These are phyloP conservation scores for Graptemys geographica DNA, from an alignment of 2,797 vertebrate genomes.

Conservation along the genomic window DNA sequence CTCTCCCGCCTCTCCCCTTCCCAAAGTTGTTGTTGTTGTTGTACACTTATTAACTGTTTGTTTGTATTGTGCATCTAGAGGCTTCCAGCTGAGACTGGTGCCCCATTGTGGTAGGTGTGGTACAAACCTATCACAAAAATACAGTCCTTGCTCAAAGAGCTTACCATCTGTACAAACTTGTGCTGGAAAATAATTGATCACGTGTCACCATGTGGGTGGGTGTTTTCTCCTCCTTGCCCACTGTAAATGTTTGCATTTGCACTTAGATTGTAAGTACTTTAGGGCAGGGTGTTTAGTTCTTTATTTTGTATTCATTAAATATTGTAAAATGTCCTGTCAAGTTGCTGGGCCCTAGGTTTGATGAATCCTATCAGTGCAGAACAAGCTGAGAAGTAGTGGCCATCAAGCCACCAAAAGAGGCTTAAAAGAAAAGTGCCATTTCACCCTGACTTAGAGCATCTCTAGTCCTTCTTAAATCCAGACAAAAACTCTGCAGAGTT, in stretches of 20 bases:
- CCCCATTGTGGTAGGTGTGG: fast-evolving
- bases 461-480: not conserved
- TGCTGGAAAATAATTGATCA: too few species aligned
- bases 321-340: fast-evolving
- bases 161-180: too few species aligned
- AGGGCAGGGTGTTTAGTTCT: not conserved
- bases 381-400: too few species aligned
- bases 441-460: not conserved
- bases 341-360: not conserved
- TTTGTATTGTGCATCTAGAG: not conserved
- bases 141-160: too few species aligned
- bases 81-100: not conserved
- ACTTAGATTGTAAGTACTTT: not conserved
- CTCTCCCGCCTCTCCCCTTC: too few species aligned
- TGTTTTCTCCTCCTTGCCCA: not conserved
- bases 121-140: too few species aligned
- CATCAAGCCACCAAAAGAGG: too few species aligned
- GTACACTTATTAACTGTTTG: not conserved
- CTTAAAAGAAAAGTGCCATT: not conserved
- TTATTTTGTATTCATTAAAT: not conserved
- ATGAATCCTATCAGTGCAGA: too few species aligned
- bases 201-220: fast-evolving
- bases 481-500: not conserved
- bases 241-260: not conserved
- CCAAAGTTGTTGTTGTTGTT: too few species aligned